phyloP scores from a whole-genome alignment of 2,113 vertebrate species.

The Hypomesus transpacificus region DNA sequence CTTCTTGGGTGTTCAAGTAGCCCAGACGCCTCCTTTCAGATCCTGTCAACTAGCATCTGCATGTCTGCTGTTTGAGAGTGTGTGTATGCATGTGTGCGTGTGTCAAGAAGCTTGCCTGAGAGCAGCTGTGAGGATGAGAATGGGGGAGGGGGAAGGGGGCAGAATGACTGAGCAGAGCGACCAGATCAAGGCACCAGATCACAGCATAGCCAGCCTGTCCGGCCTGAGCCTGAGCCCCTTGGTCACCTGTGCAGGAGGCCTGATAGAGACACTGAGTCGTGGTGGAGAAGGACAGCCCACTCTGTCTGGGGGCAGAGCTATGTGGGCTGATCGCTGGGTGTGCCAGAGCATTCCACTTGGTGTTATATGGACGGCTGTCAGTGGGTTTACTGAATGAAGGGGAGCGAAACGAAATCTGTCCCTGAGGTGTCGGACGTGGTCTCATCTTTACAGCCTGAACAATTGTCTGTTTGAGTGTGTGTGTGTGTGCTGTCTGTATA shows the following conservation, averaged over 20 bases:
- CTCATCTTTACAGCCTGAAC: no score
- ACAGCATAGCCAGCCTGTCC: slow-evolving; percentile 46
- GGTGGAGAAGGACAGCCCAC: no score
- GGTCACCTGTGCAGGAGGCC: slow-evolving; percentile 47
- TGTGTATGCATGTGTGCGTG: neutral
- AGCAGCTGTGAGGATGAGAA: slow-evolving; percentile 49
- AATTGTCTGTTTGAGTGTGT: slow-evolving; percentile 7
- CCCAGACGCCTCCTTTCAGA: neutral
- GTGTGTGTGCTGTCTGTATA: neutral
- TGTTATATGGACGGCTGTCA: no score
- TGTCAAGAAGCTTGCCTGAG: slow-evolving; percentile 47
- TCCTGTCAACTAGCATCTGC: neutral
- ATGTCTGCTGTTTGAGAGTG: neutral
- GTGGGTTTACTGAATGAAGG: neutral
- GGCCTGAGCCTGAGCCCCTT: slow-evolving; percentile 47
- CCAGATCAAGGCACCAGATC: slow-evolving; percentile 47
- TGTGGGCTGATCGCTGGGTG: no score
- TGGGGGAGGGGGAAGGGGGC: slow-evolving; percentile 45
- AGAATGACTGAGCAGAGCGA: slow-evolving; percentile 19
- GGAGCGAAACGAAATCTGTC: no score
- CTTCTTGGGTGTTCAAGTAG: neutral
- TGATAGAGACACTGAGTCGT: slow-evolving; percentile 44
- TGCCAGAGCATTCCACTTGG: no score
- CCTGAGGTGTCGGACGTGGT: no score
- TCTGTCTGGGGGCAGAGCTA: no score